Evolutionary conservation across 1,140 invertebrate species (phyloP).

Genomic region (Drosophila athabasca): DNA sequence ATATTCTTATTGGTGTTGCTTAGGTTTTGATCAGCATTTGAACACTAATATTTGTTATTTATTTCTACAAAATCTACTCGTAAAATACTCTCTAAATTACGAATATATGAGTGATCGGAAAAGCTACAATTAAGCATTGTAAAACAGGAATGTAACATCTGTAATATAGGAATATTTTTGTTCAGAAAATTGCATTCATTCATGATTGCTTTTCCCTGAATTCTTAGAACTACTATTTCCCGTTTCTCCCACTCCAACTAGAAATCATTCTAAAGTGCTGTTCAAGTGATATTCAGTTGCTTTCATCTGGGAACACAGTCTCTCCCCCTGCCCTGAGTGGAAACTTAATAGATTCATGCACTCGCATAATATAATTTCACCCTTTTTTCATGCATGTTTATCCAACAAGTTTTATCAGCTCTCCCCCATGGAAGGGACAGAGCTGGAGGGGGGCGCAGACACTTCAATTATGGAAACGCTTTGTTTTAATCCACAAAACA

Average conservation of each 20-base stretch:
- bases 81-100: too few relatives aligned
- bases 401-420: constrained; percentile 19
- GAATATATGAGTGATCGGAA: too few relatives aligned
- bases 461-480: constrained; percentile 75
- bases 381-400: constrained; percentile 38
- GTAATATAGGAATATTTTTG: too few relatives aligned
- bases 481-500: constrained; percentile 72
- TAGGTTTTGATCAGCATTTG: too few relatives aligned
- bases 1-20: too few relatives aligned
- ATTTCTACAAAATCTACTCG: too few relatives aligned
- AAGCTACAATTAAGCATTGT: too few relatives aligned
- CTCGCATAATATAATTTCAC: constrained; percentile 64
- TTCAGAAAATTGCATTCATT: too few relatives aligned
- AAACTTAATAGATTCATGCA: constrained; percentile 43
- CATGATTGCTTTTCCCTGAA: too few relatives aligned
- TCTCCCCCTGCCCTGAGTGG: not conserved
- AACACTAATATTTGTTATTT: too few relatives aligned
- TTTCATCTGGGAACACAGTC: constrained; percentile 21
- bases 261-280: constrained; percentile 3
- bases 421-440: not conserved
- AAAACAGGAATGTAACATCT: too few relatives aligned
- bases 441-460: constrained; percentile 12
- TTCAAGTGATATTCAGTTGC: constrained; percentile 4
- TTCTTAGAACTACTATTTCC: not conserved
- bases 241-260: too few relatives aligned